These are phyloP conservation scores for Neomorphus geoffroyi DNA, from an alignment of 2,797 vertebrate genomes.

Conservation along the genomic window DNA sequence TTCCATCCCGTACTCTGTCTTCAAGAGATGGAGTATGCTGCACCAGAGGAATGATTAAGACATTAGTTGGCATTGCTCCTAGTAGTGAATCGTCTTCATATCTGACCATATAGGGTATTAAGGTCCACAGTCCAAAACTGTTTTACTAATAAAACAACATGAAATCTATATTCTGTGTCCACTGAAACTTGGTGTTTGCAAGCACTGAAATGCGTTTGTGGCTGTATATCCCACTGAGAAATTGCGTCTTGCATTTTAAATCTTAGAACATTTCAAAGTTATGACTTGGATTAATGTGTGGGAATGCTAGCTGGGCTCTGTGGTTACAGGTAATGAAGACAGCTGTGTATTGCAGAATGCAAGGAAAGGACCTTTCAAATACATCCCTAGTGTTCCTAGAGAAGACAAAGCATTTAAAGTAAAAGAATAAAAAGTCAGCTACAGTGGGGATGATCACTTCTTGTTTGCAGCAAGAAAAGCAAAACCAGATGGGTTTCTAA, in stretches of 20 bases:
- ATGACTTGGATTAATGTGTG: neutral
- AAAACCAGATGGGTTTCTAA: neutral
- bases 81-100: slow-evolving; percentile 48
- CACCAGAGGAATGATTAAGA: neutral
- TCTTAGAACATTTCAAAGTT: neutral
- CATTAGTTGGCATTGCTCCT: slow-evolving; percentile 35
- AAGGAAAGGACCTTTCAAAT: neutral
- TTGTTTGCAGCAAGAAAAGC: neutral
- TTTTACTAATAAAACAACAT: slow-evolving; percentile 3
- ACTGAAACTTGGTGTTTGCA: neutral
- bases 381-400: neutral
- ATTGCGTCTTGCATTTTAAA: neutral
- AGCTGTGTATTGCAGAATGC: neutral
- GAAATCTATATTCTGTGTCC: neutral
- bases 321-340: neutral
- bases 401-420: neutral
- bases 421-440: neutral
- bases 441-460: neutral
- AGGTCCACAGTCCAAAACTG: neutral
- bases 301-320: neutral
- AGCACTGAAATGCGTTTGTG: neutral
- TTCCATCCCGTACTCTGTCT: neutral
- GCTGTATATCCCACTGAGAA: neutral
- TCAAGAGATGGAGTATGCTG: neutral
- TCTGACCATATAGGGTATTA: slow-evolving; percentile 60